Evolutionary conservation across 2,888 invertebrate genomes (phyloP), one percentile per base, ranked within the genome.

Genomic region (Chalcis sispes): DNA sequence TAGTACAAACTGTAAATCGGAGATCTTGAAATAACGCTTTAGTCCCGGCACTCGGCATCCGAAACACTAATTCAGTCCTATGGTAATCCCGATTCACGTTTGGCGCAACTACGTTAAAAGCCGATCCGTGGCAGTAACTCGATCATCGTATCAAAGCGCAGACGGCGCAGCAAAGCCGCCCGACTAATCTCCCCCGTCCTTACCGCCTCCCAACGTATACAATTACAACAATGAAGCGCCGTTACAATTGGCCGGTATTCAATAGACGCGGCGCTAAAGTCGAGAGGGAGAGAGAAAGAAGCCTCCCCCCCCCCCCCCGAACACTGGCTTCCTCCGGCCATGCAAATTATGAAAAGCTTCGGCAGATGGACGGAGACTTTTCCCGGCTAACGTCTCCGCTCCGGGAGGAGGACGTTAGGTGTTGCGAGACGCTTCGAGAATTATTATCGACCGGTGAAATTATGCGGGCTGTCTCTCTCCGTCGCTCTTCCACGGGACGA

Each of bases 141-240:
- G 74, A 74, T 74, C 74, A 67, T 4, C 27, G 29, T 48, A 64
- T 73, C 74, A 42, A 20, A 61, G 73, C 27, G 23, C 64, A 56
- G 20, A 75, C 36, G 54, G 74, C 62, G 48, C 29, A n/a, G n/a
- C n/a, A n/a, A n/a, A n/a, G 25, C 3, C 25, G 29, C 15, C 4
- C n/a, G 18, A 25, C 27, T 64, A 65, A 66, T 73, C 64, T 46
- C 58, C 42, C 66, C 36, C 29, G 29, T n/a, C 58, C 25, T 23
- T 1, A 18, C 5, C n/a, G 4, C n/a, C 20, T 29, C 23, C n/a
- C n/a, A n/a, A n/a, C 23, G 2, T 1, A 46, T 23, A n/a, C n/a
- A n/a, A n/a, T n/a, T n/a, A n/a, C n/a, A 46, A 72, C 72, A 64
- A 72, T 64, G 32, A 56, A 40, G 23, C 48, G 10, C 40, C 36